Conservation (phyloP, 2,113 vertebrate genomes). For the Mus pahari region DNA sequence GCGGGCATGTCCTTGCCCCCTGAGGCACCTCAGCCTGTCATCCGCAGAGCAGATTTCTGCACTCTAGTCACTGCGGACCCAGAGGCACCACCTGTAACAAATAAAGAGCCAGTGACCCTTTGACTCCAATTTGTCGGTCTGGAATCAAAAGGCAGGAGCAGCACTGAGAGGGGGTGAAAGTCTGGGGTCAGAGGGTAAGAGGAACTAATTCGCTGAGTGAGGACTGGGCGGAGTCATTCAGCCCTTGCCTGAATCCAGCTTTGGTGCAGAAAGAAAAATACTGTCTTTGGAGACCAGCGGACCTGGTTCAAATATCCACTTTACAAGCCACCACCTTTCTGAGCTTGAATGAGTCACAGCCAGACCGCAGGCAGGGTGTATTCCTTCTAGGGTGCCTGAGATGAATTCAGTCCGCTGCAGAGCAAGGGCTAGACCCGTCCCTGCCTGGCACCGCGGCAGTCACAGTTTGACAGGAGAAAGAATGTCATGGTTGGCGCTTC, state of each 20-base stretch:
- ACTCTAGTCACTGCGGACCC: not conserved
- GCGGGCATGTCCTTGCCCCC: not conserved
- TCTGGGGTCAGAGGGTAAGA: not conserved
- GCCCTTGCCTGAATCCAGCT: not conserved
- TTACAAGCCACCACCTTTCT: not conserved
- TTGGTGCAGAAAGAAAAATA: not conserved
- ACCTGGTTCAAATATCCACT: not conserved
- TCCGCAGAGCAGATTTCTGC: not conserved
- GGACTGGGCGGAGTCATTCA: not conserved
- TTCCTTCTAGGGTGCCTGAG: not conserved
- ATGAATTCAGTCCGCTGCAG: not conserved
- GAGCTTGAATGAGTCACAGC: not conserved
- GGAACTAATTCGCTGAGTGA: not conserved
- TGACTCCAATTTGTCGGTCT: constrained; percentile 16
- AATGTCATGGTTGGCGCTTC: not conserved
- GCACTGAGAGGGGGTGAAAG: not conserved
- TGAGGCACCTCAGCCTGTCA: not conserved
- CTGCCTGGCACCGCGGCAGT: not conserved
- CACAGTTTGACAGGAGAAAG: not conserved
- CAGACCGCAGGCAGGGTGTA: not conserved
- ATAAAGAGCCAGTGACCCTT: not conserved
- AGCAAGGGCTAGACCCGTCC: not conserved
- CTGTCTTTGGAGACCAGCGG: not conserved
- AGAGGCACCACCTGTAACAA: constrained; percentile 33
- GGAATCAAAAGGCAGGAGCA: not conserved